Evolutionary conservation across 2,888 invertebrate species (phyloP), one percentile per base, ranked within the genome.

Genomic region (Mythimna albipuncta): DNA sequence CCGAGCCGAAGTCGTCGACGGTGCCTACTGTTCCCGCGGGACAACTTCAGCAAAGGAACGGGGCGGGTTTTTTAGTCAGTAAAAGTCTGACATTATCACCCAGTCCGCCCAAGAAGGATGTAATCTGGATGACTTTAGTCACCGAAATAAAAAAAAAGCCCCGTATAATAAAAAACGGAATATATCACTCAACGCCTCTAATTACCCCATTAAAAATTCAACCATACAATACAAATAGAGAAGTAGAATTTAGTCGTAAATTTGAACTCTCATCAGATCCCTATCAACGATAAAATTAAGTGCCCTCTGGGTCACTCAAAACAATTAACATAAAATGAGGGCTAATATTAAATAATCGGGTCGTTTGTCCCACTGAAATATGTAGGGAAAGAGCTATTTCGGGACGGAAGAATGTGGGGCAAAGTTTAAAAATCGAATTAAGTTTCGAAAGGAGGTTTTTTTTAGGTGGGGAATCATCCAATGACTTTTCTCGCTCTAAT

Each of bases 251-350:
- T 57, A 57, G 57, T 69, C 72, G 58, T 77, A 19, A 62, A 68
- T 79, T 61, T 55, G 7, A 32, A 38, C 4, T 35, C 10, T 16
- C 6, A 10, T 26, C 75, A 68, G 75, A 76, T 62, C 82, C 70
- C 75, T 82, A 78, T 16, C 10, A 32, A 44, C 35, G 38, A 67
- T 64, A 58, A 80, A 77, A 85, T 82, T 72, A 80, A 82, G 72
- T 71, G 77, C 65, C 79, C 32, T 64, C 13, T 19, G 75, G 74
- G 77, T 52, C 75, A 75, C 72, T 83, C 74, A 65, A 79, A 85
- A 85, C 82, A 85, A 85, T 85, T 85, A 83, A 75, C 66, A 71
- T 71, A 47, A 73, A 85, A 83, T 76, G 76, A 68, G 61, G 50
- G 64, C 62, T 52, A 69, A 72, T 72, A 82, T 83, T 75, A 76